phyloP scores from a whole-genome alignment of 2,113 vertebrate species.

The Calyptommatus sinebrachiatus region DNA sequence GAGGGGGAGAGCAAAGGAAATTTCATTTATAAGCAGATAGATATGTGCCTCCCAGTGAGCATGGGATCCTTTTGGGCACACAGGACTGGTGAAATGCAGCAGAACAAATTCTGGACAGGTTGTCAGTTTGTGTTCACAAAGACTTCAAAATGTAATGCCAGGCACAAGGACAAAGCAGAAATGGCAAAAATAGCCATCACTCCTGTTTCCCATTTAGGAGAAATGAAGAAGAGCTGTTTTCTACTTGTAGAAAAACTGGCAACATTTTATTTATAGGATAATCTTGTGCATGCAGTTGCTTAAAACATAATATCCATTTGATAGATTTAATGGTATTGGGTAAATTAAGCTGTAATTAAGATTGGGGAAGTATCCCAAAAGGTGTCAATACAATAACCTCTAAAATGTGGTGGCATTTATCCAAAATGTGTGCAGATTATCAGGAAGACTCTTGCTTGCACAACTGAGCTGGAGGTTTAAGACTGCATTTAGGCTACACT shows the following conservation, averaged over 20 bases:
- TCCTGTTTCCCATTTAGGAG: neutral
- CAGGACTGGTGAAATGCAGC: constrained; percentile 17
- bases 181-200: neutral
- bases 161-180: constrained; percentile 24
- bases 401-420: neutral
- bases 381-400: neutral
- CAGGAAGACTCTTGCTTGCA: fast-evolving
- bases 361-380: neutral
- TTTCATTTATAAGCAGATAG: constrained; percentile 20
- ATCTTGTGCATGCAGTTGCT: constrained; percentile 19
- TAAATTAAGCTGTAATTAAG: constrained; percentile 35
- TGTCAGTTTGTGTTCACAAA: constrained; percentile 2
- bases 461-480: fast-evolving
- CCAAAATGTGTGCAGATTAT: neutral
- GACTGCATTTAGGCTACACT: neutral
- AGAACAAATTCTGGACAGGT: constrained; percentile 9
- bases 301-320: constrained; percentile 28
- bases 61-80: neutral
- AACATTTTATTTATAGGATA: neutral
- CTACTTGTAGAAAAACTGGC: too few species aligned
- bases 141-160: constrained; percentile 2
- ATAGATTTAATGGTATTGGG: neutral
- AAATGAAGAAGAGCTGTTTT: neutral
- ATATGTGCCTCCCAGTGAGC: neutral
- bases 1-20: neutral